A percentile compares a stretch with the other conserved stretches of the same genome.
Evolutionary conservation across 2,888 invertebrate species (phyloP).

Genomic region (Drosophila quinaria): DNA sequence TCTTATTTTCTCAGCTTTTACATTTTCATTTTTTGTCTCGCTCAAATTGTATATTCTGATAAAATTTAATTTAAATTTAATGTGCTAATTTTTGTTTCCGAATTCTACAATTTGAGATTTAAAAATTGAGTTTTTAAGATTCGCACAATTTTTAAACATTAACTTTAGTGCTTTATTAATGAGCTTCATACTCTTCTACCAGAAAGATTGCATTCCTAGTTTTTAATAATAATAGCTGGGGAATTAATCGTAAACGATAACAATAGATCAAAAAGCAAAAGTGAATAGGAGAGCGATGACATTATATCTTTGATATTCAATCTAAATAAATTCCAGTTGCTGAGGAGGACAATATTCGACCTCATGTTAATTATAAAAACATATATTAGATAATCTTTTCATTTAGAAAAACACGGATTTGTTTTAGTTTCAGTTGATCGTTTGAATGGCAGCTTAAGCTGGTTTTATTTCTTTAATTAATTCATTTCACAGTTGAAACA

Average conservation of each 20-base stretch:
- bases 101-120: too few species aligned
- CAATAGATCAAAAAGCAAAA: constrained; percentile 2
- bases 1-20: too few species aligned
- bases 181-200: background rate
- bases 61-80: too few species aligned
- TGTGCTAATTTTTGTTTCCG: too few species aligned
- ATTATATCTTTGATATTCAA: constrained; percentile 10
- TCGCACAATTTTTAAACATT: background rate
- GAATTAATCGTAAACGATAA: background rate
- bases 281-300: constrained; percentile 12
- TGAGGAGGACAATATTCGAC: constrained; percentile 6
- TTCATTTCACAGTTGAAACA: constrained; percentile 24
- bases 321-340: constrained; percentile 2
- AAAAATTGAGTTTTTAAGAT: background rate
- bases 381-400: constrained; percentile 10
- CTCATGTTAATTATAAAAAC: constrained; percentile 5
- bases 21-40: too few species aligned
- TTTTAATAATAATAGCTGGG: background rate
- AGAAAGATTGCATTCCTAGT: constrained; percentile 1
- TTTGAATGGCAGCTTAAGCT: constrained; percentile 2
- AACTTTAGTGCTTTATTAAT: background rate
- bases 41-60: too few species aligned
- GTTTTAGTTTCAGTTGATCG: background rate
- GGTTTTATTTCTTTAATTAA: constrained; percentile 32
- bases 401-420: constrained; percentile 18